Base-by-base conservation (phyloP, 1,140 invertebrate genomes). In the Drosophila neocordata region DNA sequence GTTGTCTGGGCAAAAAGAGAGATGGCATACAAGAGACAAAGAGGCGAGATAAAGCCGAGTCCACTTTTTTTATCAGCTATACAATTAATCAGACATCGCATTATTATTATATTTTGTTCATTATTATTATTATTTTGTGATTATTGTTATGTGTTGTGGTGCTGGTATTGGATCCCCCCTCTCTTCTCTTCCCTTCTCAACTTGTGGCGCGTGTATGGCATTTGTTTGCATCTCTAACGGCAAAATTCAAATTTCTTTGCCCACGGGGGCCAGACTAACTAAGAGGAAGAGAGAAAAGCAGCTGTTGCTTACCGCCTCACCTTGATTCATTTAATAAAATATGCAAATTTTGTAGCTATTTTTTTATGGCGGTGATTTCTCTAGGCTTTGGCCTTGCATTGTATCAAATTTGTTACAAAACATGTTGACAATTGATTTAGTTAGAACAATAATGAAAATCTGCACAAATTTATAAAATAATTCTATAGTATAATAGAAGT, bases 321-420 rank as follows among this genome's bases (percentile, higher is more conserved):
- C 55, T 82, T 75, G 69, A 78, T 75, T 83, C 61, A 60, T 65
- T 83, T 62, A 83, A 83, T 83, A 75, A 79, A 84, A 57, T 69
- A 83, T 83, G 72, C 59, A 69, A 83, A 83, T 84, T 34, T 52
- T 27, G 27, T 15, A 52, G 24, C 63, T 66, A 20, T 56, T 69
- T 51, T 51, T 7, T 34, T 56, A 61, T 59, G 41, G 12, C 51
- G 11, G 7, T 64, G 15, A 13, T 62, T 38, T 41, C 62, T 51
- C 27, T 20, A 31, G 4, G n/a, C 5, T 48, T 48, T 20, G 56
- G 51, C 37, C 70, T 63, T 74, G 65, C 66, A 66, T 64, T 52
- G 52, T 57, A 72, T 35, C 9, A 9, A 48, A 37, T 37, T 1
- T 58, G 18, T 60, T 44, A 27, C 38, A 31, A 56, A 56, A 34